Conservation (phyloP, 1,140 invertebrate genomes). For the Dysdera silvatica region DNA sequence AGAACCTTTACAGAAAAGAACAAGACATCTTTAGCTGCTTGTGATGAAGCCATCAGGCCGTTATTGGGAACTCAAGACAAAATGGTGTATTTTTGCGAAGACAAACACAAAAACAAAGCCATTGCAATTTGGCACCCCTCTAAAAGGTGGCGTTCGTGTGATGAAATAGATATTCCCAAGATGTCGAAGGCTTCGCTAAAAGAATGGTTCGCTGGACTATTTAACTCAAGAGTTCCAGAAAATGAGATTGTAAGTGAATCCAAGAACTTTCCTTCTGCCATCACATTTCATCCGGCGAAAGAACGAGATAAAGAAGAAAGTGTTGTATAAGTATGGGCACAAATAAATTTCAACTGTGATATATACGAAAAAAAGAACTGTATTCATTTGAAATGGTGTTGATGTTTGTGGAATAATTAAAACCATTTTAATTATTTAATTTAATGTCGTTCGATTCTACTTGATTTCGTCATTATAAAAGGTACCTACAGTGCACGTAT, state of each 20-base stretch:
- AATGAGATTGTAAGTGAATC: neutral
- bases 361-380: too few relatives aligned
- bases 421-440: too few relatives aligned
- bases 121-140: too few relatives aligned
- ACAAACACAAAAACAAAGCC: conserved; percentile 8
- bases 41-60: conserved; percentile 3
- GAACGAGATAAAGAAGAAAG: conserved; percentile 23
- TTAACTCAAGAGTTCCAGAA: neutral
- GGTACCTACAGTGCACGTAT: too few relatives aligned
- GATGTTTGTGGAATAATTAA: too few relatives aligned
- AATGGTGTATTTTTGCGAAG: conserved; percentile 1
- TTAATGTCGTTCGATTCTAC: too few relatives aligned
- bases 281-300: conserved; percentile 2
- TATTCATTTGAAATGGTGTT: too few relatives aligned
- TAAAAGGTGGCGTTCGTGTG: conserved; percentile 14
- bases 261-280: neutral
- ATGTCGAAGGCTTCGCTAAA: neutral
- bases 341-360: too few relatives aligned
- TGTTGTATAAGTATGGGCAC: conserved; percentile 16
- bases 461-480: too few relatives aligned
- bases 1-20: neutral
- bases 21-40: neutral
- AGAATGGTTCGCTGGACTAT: neutral
- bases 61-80: conserved; percentile 1
- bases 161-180: neutral